Base-by-base conservation (phyloP, 2,797 vertebrate genomes). In the Aldrovandia affinis region DNA sequence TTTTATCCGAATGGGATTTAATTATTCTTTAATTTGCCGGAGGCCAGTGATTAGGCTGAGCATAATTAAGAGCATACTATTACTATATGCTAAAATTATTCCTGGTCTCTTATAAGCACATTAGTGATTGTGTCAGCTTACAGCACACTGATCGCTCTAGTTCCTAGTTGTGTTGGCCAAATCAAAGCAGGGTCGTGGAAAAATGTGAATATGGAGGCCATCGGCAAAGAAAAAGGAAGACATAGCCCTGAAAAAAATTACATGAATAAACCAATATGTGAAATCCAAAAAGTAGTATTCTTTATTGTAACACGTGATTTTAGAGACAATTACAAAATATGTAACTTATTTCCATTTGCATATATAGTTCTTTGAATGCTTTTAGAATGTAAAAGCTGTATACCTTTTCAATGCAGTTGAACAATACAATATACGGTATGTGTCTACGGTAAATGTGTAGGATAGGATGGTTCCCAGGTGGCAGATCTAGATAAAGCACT, bases 71-170 rank as follows among this genome's bases (percentile, higher is more conserved):
- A 33, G 20, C 28, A 20, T 77, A 47, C 9, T 30, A 44, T 12
- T 78, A 18, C 15, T 52, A 25, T 57, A 28, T 39, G 18, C 39
- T 81, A 57, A 63, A 57, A 81, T 44, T 80, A 80, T 36, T 81
- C 57, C 30, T 61, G 22, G 33, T 81, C 57, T 39, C 22, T 61
- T 39, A 47, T 63, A 44, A 81, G 52, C 25, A 57, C 10, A n/a
- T 61, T n/a, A 15, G n/a, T 15, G 61, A 36, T 33, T 55, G 36
- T 57, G 20, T 42, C 68, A 5, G 28, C 42, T 83, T 54, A 50
- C 57, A 80, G 61, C 61, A 39, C 59, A 3, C 3, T 79, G 22
- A 80, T 25, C 54, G 47, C 36, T 15, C 25, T 15, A 54, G 33
- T 8, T n/a, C 70, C 70, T 6, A 3, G n/a, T 54, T 39, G 15